Percentiles rank a stretch among this genome's conserved stretches.
Evolutionary conservation across 2,888 invertebrate species (phyloP).

Genomic region (Galerucella calmariensis): DNA sequence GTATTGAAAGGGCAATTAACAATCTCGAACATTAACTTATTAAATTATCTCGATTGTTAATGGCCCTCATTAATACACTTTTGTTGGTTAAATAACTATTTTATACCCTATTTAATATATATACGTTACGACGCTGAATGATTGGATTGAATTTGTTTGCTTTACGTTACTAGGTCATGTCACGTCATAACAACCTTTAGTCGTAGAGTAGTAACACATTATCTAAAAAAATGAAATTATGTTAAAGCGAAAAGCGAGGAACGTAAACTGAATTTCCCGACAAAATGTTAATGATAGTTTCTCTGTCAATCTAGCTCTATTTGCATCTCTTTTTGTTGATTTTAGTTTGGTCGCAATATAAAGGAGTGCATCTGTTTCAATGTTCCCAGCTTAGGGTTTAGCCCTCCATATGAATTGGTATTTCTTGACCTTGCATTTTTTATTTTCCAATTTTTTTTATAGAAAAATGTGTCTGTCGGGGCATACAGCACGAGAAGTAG

Average conservation of each 20-base stretch:
- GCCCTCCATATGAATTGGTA: too few species aligned
- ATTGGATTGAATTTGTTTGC: conserved; percentile 1
- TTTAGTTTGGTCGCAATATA: neutral
- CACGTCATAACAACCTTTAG: conserved; percentile 2
- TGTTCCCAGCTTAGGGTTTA: too few species aligned
- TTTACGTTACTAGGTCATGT: conserved; percentile 2
- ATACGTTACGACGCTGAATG: neutral
- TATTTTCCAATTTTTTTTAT: too few species aligned
- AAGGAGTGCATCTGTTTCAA: neutral
- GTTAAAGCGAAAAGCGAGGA: neutral
- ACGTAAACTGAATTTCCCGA: neutral
- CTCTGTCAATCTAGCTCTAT: neutral
- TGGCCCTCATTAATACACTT: too few species aligned
- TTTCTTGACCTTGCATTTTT: too few species aligned
- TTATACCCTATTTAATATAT: neutral
- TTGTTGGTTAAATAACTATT: too few species aligned
- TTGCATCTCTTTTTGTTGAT: neutral
- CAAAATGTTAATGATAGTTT: neutral
- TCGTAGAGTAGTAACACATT: neutral
- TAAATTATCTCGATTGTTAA: too few species aligned
- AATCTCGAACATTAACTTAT: too few species aligned
- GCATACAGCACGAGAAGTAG: too few species aligned
- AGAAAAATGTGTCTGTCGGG: too few species aligned
- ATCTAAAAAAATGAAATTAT: neutral
- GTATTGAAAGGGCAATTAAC: too few species aligned